Conservation (phyloP, 2,113 vertebrate species). For the Brachypodius melanocephalos region DNA sequence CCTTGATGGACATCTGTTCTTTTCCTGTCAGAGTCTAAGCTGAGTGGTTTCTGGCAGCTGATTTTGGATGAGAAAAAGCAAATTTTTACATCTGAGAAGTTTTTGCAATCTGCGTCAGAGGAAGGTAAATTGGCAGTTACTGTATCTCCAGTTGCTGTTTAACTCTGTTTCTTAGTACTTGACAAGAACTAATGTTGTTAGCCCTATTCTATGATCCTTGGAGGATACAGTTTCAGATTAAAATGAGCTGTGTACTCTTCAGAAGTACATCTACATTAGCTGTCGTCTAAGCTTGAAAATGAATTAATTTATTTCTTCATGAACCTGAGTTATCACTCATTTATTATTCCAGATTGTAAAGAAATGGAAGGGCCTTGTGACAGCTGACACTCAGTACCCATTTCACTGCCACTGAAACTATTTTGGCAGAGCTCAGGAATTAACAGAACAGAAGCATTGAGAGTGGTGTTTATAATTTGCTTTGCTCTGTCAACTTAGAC, state of each 20-base stretch:
- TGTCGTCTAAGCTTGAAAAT: not conserved
- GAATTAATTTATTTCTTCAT: not conserved
- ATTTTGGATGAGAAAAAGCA: constrained; percentile 94
- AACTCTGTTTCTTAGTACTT: not conserved
- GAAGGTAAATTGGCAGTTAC: constrained; percentile 80
- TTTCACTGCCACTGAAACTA: not conserved
- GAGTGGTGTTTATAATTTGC: not conserved
- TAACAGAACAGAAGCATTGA: not conserved
- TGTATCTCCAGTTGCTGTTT: not conserved
- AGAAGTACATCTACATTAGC: not conserved
- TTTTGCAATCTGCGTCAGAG: constrained; percentile 85
- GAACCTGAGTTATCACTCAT: not conserved
- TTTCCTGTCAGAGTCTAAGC: constrained; percentile 82
- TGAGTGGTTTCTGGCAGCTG: constrained; percentile 88
- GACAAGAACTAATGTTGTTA: not conserved
- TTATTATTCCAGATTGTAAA: not conserved
- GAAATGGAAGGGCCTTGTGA: not conserved
- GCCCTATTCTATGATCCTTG: not conserved
- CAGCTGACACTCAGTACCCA: not conserved
- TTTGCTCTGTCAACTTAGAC: not conserved
- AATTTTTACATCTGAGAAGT: constrained; percentile 94
- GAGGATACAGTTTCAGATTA: not conserved
- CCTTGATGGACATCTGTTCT: not conserved
- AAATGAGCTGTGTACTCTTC: not conserved
- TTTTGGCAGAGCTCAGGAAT: not conserved